These are phyloP conservation scores for Corythucha ciliata DNA, from an alignment of 2,888 invertebrate species.

Conservation along the genomic window DNA sequence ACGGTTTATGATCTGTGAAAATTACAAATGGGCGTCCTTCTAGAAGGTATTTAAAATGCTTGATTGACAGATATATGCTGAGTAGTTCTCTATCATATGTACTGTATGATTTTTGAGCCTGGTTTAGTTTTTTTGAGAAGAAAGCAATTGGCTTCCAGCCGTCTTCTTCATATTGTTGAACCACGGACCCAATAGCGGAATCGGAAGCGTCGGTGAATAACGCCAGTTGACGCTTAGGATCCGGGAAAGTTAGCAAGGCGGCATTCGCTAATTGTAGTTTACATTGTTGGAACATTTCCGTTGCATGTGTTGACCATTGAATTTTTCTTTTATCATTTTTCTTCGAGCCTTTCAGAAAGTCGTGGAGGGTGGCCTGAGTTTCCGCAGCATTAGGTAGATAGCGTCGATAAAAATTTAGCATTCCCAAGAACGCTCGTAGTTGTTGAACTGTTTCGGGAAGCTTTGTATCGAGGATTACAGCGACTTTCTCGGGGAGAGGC, in stretches of 20 bases:
- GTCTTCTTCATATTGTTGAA: constrained; percentile 17
- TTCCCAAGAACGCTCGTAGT: constrained; percentile 37
- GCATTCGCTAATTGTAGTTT: constrained; percentile 13
- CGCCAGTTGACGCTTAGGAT: neutral
- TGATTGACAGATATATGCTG: too few relatives aligned
- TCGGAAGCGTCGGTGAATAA: constrained; percentile 11
- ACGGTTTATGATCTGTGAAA: too few relatives aligned
- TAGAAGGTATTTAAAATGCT: too few relatives aligned
- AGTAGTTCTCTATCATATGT: too few relatives aligned
- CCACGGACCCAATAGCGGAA: constrained; percentile 8
- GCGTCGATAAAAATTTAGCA: constrained; percentile 40
- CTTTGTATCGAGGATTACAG: constrained; percentile 24
- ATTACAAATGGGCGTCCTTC: too few relatives aligned
- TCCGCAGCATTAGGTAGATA: constrained; percentile 39
- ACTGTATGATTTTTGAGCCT: constrained; percentile 1
- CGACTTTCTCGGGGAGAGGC: constrained; percentile 24
- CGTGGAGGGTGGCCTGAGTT: constrained; percentile 27
- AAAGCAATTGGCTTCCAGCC: constrained; percentile 30
- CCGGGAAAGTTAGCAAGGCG: constrained; percentile 8
- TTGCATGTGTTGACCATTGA: constrained; percentile 8
- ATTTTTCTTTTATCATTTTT: neutral
- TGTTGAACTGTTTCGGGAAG: constrained; percentile 27
- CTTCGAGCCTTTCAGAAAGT: constrained; percentile 1
- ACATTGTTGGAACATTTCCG: constrained; percentile 5
- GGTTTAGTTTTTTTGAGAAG: neutral